Percentiles rank a stretch among this genome's conserved stretches.
phyloP scores from a whole-genome alignment of 2,113 vertebrate species.

The Trochalopteron elliotii region DNA sequence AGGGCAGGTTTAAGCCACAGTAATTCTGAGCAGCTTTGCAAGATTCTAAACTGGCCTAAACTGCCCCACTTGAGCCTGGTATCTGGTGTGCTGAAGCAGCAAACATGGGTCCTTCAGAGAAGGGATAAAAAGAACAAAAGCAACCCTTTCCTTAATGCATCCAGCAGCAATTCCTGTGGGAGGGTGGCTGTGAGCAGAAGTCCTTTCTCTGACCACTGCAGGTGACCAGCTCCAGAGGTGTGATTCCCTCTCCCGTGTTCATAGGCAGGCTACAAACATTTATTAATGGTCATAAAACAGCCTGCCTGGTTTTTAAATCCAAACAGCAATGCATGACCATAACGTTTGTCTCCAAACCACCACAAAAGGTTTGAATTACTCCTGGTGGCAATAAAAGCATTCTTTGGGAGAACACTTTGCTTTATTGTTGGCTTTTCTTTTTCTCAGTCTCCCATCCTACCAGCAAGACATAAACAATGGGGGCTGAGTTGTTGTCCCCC shows the following conservation, averaged over 20 bases:
- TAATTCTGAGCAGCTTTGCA: neutral
- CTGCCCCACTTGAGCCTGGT: neutral
- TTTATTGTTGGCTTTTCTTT: constrained; percentile 68
- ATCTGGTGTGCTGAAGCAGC: neutral
- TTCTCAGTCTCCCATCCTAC: neutral
- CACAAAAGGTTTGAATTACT: constrained; percentile 74
- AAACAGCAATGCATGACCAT: constrained; percentile 39
- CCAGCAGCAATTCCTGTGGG: neutral
- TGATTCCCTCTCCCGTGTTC: neutral
- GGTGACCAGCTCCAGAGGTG: constrained; percentile 3
- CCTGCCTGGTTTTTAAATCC: constrained; percentile 64
- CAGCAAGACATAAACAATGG: constrained; percentile 46
- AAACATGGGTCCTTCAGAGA: neutral
- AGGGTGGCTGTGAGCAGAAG: neutral
- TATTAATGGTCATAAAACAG: constrained; percentile 68
- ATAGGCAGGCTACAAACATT: constrained; percentile 1
- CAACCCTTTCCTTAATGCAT: neutral
- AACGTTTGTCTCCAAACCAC: constrained; percentile 67
- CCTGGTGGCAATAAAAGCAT: constrained; percentile 70
- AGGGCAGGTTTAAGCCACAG: neutral
- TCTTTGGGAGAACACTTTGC: constrained; percentile 60
- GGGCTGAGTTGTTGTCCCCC: neutral
- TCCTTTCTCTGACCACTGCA: neutral
- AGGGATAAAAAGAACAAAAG: neutral
- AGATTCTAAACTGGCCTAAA: neutral